A percentile compares a stretch with the other conserved stretches of the same genome.
phyloP scores from a whole-genome alignment of 92 coral and sea anemone species.

The Heteractis magnifica region DNA sequence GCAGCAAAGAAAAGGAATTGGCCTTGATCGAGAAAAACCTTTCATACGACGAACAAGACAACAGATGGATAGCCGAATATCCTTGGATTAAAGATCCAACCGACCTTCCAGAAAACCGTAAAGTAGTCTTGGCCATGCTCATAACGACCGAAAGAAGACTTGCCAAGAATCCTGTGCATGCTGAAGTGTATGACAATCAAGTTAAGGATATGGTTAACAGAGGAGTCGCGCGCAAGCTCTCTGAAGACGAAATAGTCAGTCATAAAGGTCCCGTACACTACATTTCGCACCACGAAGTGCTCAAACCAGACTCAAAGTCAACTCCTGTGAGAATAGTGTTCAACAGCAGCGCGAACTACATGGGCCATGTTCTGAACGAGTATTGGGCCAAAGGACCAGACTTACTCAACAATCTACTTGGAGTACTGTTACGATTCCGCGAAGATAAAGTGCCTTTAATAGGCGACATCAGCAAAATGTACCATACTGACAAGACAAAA shows the following conservation, averaged over 20 bases:
- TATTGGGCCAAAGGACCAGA: slow-evolving; percentile 63
- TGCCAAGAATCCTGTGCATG: slow-evolving; percentile 32
- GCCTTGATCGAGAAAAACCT: slow-evolving; percentile 45
- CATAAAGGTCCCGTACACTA: slow-evolving; percentile 55
- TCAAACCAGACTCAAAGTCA: slow-evolving; percentile 50
- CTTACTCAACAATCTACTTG: slow-evolving; percentile 36
- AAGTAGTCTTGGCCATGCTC: slow-evolving; percentile 40
- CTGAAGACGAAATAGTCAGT: slow-evolving; percentile 30
- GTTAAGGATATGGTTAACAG: slow-evolving; percentile 43
- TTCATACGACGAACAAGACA: slow-evolving; percentile 16
- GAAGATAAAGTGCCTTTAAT: slow-evolving; percentile 21
- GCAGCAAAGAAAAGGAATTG: slow-evolving; percentile 44
- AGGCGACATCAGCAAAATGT: slow-evolving; percentile 36
- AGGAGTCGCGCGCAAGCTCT: slow-evolving; percentile 40
- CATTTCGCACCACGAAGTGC: slow-evolving; percentile 58
- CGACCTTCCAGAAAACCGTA: slow-evolving; percentile 45
- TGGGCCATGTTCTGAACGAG: too few relatives aligned
- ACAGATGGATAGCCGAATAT: slow-evolving; percentile 33
- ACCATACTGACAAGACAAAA: slow-evolving; percentile 29
- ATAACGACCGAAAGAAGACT: slow-evolving; percentile 41
- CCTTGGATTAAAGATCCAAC: slow-evolving; percentile 39
- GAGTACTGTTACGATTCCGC: slow-evolving; percentile 50
- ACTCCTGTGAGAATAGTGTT: slow-evolving; percentile 65
- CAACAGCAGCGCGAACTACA: slow-evolving; percentile 52
- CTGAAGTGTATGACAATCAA: slow-evolving; percentile 41